Base-by-base conservation (phyloP, 2,113 vertebrate genomes). In the Cervus canadensis region DNA sequence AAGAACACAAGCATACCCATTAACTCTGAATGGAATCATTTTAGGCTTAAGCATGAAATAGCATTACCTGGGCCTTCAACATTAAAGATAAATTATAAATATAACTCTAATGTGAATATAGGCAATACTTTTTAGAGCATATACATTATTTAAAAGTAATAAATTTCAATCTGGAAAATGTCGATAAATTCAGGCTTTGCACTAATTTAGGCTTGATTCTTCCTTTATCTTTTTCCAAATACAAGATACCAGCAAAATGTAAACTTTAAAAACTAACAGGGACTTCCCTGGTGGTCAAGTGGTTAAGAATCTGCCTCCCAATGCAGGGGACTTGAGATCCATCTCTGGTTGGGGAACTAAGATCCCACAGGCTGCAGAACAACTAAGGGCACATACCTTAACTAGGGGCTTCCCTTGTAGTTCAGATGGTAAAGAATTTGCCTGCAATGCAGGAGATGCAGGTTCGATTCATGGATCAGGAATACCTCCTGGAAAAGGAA, bases 121-220 rank as follows among this genome's bases (percentile, higher is more conserved):
- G 36, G 19, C 79, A 79, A 33, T 54, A 86, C 48, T 71, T 95
- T 94, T 90, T 59, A 79, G 30, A 93, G 30, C 48, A 82, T 14
- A 12, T 17, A 90, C 1, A 33, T 45, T n/a, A 89, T 74, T 94
- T 67, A 79, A 96, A 97, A 94, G 26, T 36, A 89, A 85, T n/a
- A 90, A 97, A 94, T 15, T 16, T 60, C 7, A n/a, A 57, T 85
- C 16, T 59, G 36, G 12, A 86, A 96, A 57, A 48, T 95, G 57
- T 91, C 57, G 56, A 76, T 83, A 76, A 87, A 83, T 78, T 93
- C 56, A 87, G 25, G 79, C 26, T 90, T 93, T 71, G 74, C 56
- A 96, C 33, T 96, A 87, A 89, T 86, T 90, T 83, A 79, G 13
- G 92, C 43, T 81, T 85, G 25, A 92, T 60, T 86, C 28, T 93